A percentile compares a stretch with the other conserved stretches of the same genome.
These are phyloP conservation scores for Macrosteles quadrilineatus DNA, from an alignment of 1,140 invertebrate genomes.

Conservation along the genomic window DNA sequence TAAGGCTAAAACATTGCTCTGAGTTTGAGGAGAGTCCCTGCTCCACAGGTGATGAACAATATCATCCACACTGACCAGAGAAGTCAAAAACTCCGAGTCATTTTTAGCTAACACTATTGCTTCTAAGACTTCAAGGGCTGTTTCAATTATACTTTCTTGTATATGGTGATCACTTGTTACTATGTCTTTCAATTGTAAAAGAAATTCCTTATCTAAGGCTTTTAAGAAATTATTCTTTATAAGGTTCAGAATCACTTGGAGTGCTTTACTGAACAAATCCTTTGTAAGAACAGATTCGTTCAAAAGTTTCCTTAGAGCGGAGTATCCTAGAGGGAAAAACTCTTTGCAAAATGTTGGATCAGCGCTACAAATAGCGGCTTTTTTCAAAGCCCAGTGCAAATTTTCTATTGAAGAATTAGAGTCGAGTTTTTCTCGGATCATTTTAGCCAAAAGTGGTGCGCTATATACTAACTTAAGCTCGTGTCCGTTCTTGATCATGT, in stretches of 20 bases:
- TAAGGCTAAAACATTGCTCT: background rate
- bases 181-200: background rate
- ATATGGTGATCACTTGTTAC: slow-evolving; percentile 1
- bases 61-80: background rate
- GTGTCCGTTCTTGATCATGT: slow-evolving; percentile 7
- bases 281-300: slow-evolving; percentile 12
- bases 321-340: background rate
- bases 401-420: background rate
- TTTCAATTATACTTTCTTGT: slow-evolving; percentile 5
- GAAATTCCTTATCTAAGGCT: slow-evolving; percentile 8
- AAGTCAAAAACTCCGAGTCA: slow-evolving; percentile 1
- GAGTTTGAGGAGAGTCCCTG: background rate
- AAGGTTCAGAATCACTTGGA: background rate
- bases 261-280: slow-evolving; percentile 1
- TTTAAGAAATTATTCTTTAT: background rate
- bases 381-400: slow-evolving; percentile 4
- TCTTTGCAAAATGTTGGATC: slow-evolving; percentile 21
- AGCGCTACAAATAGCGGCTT: slow-evolving; percentile 2
- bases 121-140: background rate
- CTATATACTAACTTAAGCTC: slow-evolving; percentile 7
- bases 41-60: slow-evolving; percentile 4
- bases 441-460: background rate
- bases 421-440: background rate
- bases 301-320: background rate
- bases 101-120: background rate